Percentiles rank a stretch among this genome's conserved stretches.
These are phyloP conservation scores for Anableps anableps DNA, from an alignment of 2,797 vertebrate genomes.

Conservation along the genomic window DNA sequence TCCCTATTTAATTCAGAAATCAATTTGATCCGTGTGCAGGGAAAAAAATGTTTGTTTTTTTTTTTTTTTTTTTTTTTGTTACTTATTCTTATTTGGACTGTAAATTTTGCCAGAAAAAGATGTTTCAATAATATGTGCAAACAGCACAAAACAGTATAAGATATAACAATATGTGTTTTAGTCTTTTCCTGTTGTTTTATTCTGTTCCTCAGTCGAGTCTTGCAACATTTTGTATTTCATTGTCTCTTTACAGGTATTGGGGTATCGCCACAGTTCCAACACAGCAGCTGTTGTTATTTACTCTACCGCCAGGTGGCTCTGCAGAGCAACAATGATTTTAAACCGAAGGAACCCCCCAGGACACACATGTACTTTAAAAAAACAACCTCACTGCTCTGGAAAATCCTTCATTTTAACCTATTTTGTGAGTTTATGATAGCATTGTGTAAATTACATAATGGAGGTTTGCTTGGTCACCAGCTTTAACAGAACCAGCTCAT, in stretches of 20 bases:
- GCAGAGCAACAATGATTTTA: slow-evolving; percentile 63
- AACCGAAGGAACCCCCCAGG: slow-evolving; percentile 53
- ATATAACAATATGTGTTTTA: not conserved
- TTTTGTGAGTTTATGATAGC: not conserved
- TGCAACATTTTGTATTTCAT: not conserved
- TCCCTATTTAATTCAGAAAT: slow-evolving; percentile 32
- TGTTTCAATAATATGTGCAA: not conserved
- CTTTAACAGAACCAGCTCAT: not conserved
- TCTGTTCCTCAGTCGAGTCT: not conserved
- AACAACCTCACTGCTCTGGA: not conserved
- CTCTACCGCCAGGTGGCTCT: slow-evolving; percentile 74
- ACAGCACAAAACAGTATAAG: not conserved
- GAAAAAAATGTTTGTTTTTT: slow-evolving; percentile 31
- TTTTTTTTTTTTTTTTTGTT: slow-evolving; percentile 2
- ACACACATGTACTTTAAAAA: not conserved
- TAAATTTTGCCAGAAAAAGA: not conserved
- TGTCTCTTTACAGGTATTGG: slow-evolving; percentile 14
- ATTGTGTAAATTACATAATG: not conserved
- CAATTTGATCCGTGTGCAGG: slow-evolving; percentile 28
- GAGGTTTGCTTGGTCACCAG: not conserved
- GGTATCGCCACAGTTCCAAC: slow-evolving; percentile 6
- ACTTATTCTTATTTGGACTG: not conserved
- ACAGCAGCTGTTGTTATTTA: slow-evolving; percentile 56
- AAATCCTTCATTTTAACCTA: not conserved
- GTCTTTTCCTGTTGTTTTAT: not conserved